phyloP scores from a whole-genome alignment of 2,888 invertebrate species.

The Pyrocoelia pectoralis region DNA sequence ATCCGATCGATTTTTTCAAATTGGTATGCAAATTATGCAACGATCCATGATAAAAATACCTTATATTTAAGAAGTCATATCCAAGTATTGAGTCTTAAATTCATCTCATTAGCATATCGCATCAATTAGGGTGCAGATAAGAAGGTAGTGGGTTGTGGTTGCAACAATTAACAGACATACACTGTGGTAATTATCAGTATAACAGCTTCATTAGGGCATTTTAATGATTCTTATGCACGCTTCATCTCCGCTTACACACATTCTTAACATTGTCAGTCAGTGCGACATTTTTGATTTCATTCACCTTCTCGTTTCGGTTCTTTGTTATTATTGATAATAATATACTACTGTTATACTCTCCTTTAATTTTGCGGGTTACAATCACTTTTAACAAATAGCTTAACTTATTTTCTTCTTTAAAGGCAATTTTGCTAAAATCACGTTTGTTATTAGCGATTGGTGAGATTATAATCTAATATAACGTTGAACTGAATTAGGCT shows the following conservation, averaged over 20 bases:
- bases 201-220: constrained; percentile 43
- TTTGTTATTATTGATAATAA: no score
- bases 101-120: constrained; percentile 43
- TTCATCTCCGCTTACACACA: constrained; percentile 30
- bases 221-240: constrained; percentile 38
- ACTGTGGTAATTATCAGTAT: constrained; percentile 41
- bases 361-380: no score
- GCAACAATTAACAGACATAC: constrained; percentile 44
- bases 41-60: constrained; percentile 33
- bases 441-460: no score
- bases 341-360: no score
- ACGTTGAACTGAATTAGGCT: no score
- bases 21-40: constrained; percentile 13
- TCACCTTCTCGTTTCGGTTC: not conserved
- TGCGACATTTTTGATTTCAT: not conserved
- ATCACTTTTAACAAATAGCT: no score
- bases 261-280: constrained; percentile 14
- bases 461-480: no score
- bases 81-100: constrained; percentile 37
- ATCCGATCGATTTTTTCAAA: not conserved
- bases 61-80: constrained; percentile 31
- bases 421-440: no score
- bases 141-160: constrained; percentile 38
- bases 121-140: constrained; percentile 43
- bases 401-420: no score